Evolutionary conservation across 2,888 invertebrate species (phyloP).

Genomic region (Trissonchulus latispiculum): DNA sequence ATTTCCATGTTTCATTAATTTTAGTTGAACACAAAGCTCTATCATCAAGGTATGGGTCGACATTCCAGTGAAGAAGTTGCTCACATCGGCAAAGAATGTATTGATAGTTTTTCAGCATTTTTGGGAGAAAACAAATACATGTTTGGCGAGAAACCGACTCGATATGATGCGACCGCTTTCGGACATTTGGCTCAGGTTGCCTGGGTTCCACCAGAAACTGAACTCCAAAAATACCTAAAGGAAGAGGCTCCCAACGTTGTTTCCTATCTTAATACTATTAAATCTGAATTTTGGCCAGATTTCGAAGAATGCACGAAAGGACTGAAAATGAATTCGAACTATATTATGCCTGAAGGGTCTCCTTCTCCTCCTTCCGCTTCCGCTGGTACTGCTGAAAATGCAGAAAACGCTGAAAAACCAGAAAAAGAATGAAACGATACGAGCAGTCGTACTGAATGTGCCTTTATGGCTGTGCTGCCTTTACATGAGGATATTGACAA

Average conservation of each 20-base stretch:
- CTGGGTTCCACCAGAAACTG: not conserved
- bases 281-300: slow-evolving; percentile 19
- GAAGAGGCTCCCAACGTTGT: slow-evolving; percentile 27
- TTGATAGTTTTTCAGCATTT: slow-evolving; percentile 42
- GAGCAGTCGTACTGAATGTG: no score
- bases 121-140: slow-evolving; percentile 39
- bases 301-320: not conserved
- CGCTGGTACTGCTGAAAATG: not conserved
- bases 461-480: no score
- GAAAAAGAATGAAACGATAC: no score
- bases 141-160: slow-evolving; percentile 26
- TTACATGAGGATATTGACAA: no score
- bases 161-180: not conserved
- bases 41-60: slow-evolving; percentile 45
- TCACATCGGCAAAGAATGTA: slow-evolving; percentile 40
- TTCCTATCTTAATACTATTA: not conserved
- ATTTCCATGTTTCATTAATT: no score
- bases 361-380: not conserved
- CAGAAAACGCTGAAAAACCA: not conserved
- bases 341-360: not conserved
- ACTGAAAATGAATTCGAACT: not conserved
- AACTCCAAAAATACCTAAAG: not conserved
- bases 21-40: slow-evolving; percentile 26
- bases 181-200: not conserved
- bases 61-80: slow-evolving; percentile 43